These are phyloP conservation scores for Chaetops frenatus DNA, from an alignment of 2,113 vertebrate genomes.

Conservation along the genomic window DNA sequence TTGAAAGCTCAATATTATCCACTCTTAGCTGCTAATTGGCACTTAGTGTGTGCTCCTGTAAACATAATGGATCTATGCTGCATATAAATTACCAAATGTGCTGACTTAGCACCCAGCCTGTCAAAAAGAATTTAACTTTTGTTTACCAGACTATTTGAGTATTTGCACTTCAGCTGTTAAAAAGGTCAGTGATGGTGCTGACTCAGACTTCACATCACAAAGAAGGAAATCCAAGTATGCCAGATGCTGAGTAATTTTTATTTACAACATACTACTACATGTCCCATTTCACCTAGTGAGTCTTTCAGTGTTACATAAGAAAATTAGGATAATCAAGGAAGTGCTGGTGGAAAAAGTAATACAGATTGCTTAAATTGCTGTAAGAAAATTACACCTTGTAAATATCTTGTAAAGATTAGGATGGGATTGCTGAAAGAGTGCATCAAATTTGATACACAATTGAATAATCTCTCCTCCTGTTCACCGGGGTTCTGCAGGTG, in stretches of 20 bases:
- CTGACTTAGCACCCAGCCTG: background rate
- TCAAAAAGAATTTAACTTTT: background rate
- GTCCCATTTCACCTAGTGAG: background rate
- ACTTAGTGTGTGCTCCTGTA: background rate
- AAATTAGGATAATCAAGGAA: background rate
- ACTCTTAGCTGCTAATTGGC: background rate
- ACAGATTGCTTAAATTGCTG: background rate
- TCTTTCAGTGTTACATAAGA: background rate
- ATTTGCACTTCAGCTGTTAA: background rate
- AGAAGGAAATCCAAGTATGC: background rate
- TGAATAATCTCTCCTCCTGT: background rate
- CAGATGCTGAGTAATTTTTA: background rate
- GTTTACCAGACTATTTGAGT: background rate
- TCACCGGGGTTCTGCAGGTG: background rate
- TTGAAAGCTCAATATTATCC: background rate
- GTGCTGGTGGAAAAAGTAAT: background rate
- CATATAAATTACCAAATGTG: background rate
- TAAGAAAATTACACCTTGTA: background rate
- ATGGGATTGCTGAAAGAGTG: background rate
- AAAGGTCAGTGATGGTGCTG: background rate
- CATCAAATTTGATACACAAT: background rate
- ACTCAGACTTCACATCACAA: background rate
- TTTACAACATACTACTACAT: background rate
- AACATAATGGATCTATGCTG: background rate
- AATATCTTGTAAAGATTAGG: background rate